phyloP scores from a whole-genome alignment of 2,888 invertebrate genomes.

The Xanthorhoe designata region DNA sequence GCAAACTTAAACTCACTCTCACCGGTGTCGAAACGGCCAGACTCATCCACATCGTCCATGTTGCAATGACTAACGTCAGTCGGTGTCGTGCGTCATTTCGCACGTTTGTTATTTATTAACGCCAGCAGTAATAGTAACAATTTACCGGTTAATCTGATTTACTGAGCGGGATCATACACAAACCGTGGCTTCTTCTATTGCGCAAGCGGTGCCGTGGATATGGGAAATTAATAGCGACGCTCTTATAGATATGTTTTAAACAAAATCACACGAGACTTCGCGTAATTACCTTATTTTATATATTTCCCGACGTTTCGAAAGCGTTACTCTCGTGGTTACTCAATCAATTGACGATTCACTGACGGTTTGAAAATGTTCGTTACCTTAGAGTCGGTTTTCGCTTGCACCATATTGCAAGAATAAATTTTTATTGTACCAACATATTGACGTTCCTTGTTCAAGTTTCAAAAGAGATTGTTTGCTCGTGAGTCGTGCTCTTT shows the following conservation, averaged over 20 bases:
- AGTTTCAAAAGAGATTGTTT: no score
- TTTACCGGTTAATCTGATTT: conserved; percentile 77
- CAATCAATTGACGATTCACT: no score
- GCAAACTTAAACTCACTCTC: neutral
- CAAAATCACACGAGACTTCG: no score
- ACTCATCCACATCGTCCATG: conserved; percentile 33
- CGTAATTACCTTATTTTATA: no score
- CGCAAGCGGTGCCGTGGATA: conserved; percentile 18
- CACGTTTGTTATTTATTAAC: conserved; percentile 75
- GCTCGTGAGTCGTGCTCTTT: no score
- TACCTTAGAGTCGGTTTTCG: no score
- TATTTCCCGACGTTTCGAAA: no score
- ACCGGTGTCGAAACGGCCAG: conserved; percentile 22
- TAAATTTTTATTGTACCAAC: no score
- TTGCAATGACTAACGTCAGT: conserved; percentile 64
- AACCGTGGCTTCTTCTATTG: conserved; percentile 41
- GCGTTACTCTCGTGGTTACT: no score
- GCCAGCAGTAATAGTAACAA: conserved; percentile 69
- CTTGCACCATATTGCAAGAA: no score
- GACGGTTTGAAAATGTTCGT: no score
- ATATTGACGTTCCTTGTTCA: no score
- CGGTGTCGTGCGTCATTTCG: conserved; percentile 74
- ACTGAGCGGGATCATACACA: conserved; percentile 49
- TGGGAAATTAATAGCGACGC: neutral
- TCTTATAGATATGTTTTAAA: conserved; percentile 13